Percentiles rank a stretch among this genome's conserved stretches.
phyloP scores from a whole-genome alignment of 2,888 invertebrate species.

The Lordiphosa fenestrarum region DNA sequence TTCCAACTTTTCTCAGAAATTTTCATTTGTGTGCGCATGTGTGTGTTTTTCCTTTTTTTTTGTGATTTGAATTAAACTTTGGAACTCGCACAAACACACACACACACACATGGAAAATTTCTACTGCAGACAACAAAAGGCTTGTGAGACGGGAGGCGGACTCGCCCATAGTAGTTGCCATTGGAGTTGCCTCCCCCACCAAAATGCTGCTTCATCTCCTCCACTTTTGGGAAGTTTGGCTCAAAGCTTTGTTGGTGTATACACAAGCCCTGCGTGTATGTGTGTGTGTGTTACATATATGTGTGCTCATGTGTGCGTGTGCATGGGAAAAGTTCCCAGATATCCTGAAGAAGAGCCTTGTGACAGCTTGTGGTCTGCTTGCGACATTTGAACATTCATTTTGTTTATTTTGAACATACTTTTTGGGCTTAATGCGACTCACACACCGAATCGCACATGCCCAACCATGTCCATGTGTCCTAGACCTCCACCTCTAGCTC shows the following conservation, averaged over 20 bases:
- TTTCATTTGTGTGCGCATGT: conserved; percentile 47
- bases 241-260: conserved; percentile 36
- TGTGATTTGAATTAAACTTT: conserved; percentile 76
- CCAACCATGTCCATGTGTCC: conserved; percentile 8
- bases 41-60: conserved; percentile 51
- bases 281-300: conserved; percentile 7
- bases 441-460: conserved; percentile 15
- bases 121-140: conserved; percentile 71
- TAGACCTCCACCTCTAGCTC: background rate
- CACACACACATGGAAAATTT: conserved; percentile 61
- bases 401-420: conserved; percentile 67
- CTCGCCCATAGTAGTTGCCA: conserved; percentile 18
- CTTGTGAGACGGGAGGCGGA: conserved; percentile 21
- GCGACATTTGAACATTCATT: conserved; percentile 75
- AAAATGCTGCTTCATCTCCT: conserved; percentile 11
- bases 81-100: conserved; percentile 39
- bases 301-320: conserved; percentile 26
- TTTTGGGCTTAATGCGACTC: conserved; percentile 42
- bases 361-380: conserved; percentile 77
- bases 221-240: conserved; percentile 38
- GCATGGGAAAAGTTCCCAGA: conserved; percentile 41
- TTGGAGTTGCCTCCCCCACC: conserved; percentile 21
- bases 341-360: conserved; percentile 46
- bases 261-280: conserved; percentile 14
- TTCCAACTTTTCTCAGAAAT: conserved; percentile 63